phyloP scores from a whole-genome alignment of 1,140 invertebrate genomes.

The Thereuonema tuberculata region DNA sequence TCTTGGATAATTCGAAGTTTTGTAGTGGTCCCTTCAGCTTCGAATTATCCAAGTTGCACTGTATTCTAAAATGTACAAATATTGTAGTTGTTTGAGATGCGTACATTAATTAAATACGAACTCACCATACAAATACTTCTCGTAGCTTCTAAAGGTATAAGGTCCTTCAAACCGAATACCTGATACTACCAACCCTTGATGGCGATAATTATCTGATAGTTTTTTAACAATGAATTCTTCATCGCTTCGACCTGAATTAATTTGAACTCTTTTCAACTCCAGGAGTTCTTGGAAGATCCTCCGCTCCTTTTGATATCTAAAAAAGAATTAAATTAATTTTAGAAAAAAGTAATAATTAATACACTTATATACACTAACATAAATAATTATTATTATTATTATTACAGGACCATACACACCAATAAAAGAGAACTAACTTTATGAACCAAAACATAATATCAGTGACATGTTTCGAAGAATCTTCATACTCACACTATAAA shows the following conservation, averaged over 20 bases:
- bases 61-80: too few relatives aligned
- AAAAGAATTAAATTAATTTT: too few relatives aligned
- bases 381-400: not conserved
- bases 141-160: conserved; percentile 70
- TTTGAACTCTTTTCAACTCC: conserved; percentile 82
- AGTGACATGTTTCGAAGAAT: too few relatives aligned
- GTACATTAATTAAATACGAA: too few relatives aligned
- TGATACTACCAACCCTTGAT: conserved; percentile 53
- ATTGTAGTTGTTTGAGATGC: too few relatives aligned
- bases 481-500: too few relatives aligned
- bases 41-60: too few relatives aligned
- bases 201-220: conserved; percentile 60
- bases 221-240: conserved; percentile 80
- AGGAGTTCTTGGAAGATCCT: conserved; percentile 88
- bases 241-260: conserved; percentile 71
- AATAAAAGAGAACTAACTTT: too few relatives aligned
- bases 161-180: conserved; percentile 52
- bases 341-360: not conserved
- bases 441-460: too few relatives aligned
- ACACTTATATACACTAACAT: not conserved
- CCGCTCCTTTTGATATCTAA: conserved; percentile 72
- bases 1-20: too few relatives aligned
- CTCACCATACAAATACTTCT: conserved; percentile 77
- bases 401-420: not conserved
- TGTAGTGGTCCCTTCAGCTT: too few relatives aligned